These are phyloP conservation scores for Temnothorax ravouxi DNA, from an alignment of 2,888 invertebrate genomes.

Conservation along the genomic window DNA sequence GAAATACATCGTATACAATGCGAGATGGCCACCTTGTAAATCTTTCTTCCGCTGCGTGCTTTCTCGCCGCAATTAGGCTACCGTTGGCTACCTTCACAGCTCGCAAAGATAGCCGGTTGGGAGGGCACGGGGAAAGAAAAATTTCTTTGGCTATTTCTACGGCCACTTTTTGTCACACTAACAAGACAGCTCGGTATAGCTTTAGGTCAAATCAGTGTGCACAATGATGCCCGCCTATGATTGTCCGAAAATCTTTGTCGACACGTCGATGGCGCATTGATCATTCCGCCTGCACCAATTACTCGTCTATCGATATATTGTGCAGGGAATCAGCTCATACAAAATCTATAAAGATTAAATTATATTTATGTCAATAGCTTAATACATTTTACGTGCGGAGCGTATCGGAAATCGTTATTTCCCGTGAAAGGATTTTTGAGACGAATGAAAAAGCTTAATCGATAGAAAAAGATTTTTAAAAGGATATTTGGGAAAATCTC, in stretches of 20 bases:
- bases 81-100: constrained; percentile 26
- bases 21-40: constrained; percentile 62
- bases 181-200: constrained; percentile 42
- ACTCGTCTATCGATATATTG: constrained; percentile 31
- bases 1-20: constrained; percentile 62
- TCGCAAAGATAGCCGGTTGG: constrained; percentile 31
- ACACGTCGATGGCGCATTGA: background rate
- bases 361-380: background rate
- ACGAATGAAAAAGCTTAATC: background rate
- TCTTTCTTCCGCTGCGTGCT: constrained; percentile 42
- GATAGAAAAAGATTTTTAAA: background rate
- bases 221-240: constrained; percentile 50
- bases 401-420: background rate
- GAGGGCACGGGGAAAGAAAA: constrained; percentile 29
- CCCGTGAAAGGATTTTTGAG: background rate
- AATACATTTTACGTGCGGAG: constrained; percentile 7
- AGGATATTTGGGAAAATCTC: background rate
- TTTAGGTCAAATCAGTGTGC: constrained; percentile 41
- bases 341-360: constrained; percentile 25
- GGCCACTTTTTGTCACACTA: constrained; percentile 49
- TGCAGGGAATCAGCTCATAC: constrained; percentile 20
- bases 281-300: constrained; percentile 26
- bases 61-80: constrained; percentile 61
- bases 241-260: constrained; percentile 29
- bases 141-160: constrained; percentile 54